phyloP scores from a whole-genome alignment of 1,140 invertebrate species.

The Drosophila biarmipes region DNA sequence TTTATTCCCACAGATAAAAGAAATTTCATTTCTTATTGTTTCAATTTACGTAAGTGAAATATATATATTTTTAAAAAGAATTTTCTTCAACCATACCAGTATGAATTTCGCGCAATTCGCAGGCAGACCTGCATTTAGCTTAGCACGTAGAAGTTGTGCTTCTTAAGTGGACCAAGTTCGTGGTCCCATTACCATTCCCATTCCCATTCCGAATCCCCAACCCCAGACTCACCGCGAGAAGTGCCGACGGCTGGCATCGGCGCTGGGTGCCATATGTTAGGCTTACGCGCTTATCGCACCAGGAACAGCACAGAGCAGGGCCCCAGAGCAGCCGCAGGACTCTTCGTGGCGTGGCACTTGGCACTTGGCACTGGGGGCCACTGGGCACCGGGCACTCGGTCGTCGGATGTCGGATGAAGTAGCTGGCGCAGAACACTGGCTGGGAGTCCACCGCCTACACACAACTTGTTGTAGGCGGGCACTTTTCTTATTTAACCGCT shows the following conservation, averaged over 20 bases:
- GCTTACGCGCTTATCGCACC: slow-evolving; percentile 52
- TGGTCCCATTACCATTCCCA: neutral
- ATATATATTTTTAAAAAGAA: neutral
- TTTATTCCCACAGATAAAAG: no score
- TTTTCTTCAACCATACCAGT: neutral
- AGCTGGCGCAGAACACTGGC: slow-evolving; percentile 73
- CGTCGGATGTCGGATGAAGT: slow-evolving; percentile 53
- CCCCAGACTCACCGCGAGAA: slow-evolving; percentile 49
- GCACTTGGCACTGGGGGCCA: neutral
- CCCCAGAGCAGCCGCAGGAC: slow-evolving; percentile 8
- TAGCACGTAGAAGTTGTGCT: slow-evolving; percentile 1
- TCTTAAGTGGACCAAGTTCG: neutral
- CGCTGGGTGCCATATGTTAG: slow-evolving; percentile 70
- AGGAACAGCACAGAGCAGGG: slow-evolving; percentile 10
- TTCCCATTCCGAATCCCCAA: neutral
- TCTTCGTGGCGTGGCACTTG: slow-evolving; percentile 7
- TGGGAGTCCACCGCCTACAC: slow-evolving; percentile 63
- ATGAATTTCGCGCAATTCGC: neutral
- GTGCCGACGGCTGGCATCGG: slow-evolving; percentile 60
- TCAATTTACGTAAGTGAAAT: neutral
- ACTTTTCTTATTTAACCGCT: slow-evolving; percentile 84
- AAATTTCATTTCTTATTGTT: neutral
- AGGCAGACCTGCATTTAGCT: slow-evolving; percentile 1
- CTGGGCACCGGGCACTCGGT: slow-evolving; percentile 41
- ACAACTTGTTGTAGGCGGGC: slow-evolving; percentile 64